These are phyloP conservation scores for Loxodonta africana DNA, from an alignment of 2,113 vertebrate genomes.

Conservation along the genomic window DNA sequence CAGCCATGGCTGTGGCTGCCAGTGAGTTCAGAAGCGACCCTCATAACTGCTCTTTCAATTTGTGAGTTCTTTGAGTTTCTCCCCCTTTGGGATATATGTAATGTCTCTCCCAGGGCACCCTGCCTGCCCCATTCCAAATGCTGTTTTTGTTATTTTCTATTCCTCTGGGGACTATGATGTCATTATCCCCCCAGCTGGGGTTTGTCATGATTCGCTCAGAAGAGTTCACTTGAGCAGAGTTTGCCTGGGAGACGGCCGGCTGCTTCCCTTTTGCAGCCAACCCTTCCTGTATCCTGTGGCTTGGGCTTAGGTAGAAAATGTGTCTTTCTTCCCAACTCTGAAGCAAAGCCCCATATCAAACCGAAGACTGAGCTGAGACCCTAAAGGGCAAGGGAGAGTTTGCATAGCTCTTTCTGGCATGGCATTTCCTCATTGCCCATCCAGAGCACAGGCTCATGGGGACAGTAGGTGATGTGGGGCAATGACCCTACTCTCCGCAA, in stretches of 20 bases:
- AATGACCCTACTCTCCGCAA: neutral
- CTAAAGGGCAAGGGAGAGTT: neutral
- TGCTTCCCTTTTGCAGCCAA: neutral
- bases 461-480: too few relatives aligned
- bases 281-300: neutral
- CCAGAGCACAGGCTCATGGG: neutral
- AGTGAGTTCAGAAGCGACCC: slow-evolving; percentile 18
- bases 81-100: neutral
- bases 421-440: neutral
- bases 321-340: neutral
- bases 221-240: neutral
- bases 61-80: neutral
- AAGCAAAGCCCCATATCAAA: neutral
- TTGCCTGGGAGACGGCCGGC: neutral
- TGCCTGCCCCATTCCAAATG: neutral
- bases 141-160: neutral
- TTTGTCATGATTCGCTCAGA: neutral
- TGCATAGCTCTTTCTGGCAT: neutral
- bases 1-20: neutral
- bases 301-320: neutral
- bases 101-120: neutral
- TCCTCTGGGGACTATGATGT: neutral
- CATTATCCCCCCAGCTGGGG: neutral
- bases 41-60: neutral
- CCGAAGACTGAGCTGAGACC: neutral